phyloP scores from a whole-genome alignment of 2,113 vertebrate genomes.

The Podocnemis expansa region DNA sequence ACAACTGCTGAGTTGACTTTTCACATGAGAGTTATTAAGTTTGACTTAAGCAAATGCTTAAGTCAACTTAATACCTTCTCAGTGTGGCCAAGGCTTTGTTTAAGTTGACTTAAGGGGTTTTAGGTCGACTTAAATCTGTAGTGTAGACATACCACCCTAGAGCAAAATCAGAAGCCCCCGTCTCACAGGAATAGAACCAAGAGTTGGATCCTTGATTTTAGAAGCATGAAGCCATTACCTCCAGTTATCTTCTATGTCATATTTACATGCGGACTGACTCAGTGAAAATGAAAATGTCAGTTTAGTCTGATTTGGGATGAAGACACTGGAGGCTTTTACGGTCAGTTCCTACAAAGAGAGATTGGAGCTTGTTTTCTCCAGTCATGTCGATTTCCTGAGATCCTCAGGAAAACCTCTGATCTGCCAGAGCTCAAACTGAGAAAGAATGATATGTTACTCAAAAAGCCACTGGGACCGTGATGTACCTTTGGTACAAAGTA shows the following conservation, averaged over 20 bases:
- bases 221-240: slow-evolving; percentile 59
- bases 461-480: neutral
- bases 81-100: too few species aligned
- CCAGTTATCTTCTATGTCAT: slow-evolving; percentile 67
- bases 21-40: too few species aligned
- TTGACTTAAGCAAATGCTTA: too few species aligned
- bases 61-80: too few species aligned
- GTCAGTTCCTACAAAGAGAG: slow-evolving; percentile 59
- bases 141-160: too few species aligned
- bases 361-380: slow-evolving; percentile 43
- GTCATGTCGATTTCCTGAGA: neutral
- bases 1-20: too few species aligned
- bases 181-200: slow-evolving; percentile 17
- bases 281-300: slow-evolving; percentile 36
- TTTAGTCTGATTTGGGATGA: slow-evolving; percentile 28
- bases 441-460: neutral
- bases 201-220: slow-evolving; percentile 35
- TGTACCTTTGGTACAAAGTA: neutral
- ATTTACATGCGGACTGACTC: neutral
- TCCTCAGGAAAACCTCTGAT: slow-evolving; percentile 13
- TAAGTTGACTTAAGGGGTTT: too few species aligned
- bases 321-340: slow-evolving; percentile 53
- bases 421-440: slow-evolving; percentile 20
- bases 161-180: neutral
- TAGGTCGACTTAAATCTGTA: too few species aligned